Conservation (phyloP, 1,140 invertebrate genomes). For the Anthonomus grandis region DNA sequence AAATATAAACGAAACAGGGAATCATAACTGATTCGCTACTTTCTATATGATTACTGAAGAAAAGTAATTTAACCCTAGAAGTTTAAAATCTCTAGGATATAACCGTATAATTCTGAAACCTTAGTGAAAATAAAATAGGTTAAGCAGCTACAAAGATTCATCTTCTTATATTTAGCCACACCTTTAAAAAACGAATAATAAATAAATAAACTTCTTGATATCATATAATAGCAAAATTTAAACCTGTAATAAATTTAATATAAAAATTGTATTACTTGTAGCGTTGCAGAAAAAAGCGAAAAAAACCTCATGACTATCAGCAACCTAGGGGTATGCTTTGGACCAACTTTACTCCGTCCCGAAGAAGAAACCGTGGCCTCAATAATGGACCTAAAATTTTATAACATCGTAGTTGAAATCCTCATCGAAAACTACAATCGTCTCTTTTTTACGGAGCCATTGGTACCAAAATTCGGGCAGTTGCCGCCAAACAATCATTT, state of each 20-base stretch:
- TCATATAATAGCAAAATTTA: too few species aligned
- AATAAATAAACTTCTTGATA: too few species aligned
- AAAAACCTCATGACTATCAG: conserved; percentile 97
- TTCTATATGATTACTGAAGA: too few species aligned
- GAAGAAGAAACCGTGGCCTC: conserved; percentile 96
- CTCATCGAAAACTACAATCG: conserved; percentile 88
- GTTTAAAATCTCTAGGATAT: too few species aligned
- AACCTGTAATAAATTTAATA: too few species aligned
- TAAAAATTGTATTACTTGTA: conserved; percentile 53
- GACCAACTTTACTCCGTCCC: conserved; percentile 90
- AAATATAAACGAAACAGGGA: too few species aligned
- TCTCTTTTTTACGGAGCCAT: conserved; percentile 59
- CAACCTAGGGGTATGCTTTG: conserved; percentile 97
- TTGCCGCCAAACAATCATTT: conserved; percentile 32
- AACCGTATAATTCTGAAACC: too few species aligned
- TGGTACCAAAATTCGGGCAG: conserved; percentile 13
- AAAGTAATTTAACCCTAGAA: too few species aligned
- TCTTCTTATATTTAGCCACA: too few species aligned
- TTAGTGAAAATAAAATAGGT: too few species aligned
- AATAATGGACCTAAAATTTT: conserved; percentile 98
- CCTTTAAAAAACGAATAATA: too few species aligned
- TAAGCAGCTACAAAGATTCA: neutral
- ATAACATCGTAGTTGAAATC: conserved; percentile 96
- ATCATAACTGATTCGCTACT: too few species aligned
- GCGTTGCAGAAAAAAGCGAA: conserved; percentile 78